phyloP scores from a whole-genome alignment of 2,888 invertebrate genomes.

The Spilarctia lutea region DNA sequence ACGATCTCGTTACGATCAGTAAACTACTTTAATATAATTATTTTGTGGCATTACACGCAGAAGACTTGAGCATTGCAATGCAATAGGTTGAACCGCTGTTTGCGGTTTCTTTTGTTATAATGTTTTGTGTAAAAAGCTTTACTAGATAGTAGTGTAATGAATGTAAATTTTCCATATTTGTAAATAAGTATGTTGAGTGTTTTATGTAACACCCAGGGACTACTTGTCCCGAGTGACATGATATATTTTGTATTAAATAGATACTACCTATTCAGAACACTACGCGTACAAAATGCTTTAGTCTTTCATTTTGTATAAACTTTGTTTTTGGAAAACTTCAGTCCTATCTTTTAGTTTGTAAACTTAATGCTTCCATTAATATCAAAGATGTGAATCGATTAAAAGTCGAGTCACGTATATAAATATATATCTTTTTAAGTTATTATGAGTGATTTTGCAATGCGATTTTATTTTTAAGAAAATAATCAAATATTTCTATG shows the following conservation, averaged over 20 bases:
- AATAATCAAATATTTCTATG: slow-evolving; percentile 69
- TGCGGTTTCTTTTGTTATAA: slow-evolving; percentile 78
- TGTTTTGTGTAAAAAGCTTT: slow-evolving; percentile 85
- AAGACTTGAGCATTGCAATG: slow-evolving; percentile 84
- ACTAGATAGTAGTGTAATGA: slow-evolving; percentile 76
- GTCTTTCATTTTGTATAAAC: slow-evolving; percentile 52
- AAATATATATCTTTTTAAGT: slow-evolving; percentile 79
- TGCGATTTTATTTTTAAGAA: slow-evolving; percentile 82
- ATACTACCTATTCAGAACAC: slow-evolving; percentile 52
- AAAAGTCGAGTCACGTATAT: slow-evolving; percentile 81
- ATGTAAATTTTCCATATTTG: slow-evolving; percentile 77
- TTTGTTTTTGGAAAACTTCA: slow-evolving; percentile 59
- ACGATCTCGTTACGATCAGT: slow-evolving; percentile 86
- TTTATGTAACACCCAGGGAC: slow-evolving; percentile 61
- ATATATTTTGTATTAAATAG: slow-evolving; percentile 52
- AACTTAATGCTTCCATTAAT: slow-evolving; percentile 86
- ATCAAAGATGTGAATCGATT: slow-evolving; percentile 85
- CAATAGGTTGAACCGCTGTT: slow-evolving; percentile 64
- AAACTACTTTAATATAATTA: slow-evolving; percentile 76
- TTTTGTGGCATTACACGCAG: slow-evolving; percentile 83
- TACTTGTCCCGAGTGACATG: slow-evolving; percentile 42
- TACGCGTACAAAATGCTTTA: slow-evolving; percentile 59
- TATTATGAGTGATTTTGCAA: slow-evolving; percentile 83
- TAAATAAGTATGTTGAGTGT: slow-evolving; percentile 80
- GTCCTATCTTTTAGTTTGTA: slow-evolving; percentile 77